Percentiles rank a stretch among this genome's conserved stretches.
phyloP scores from a whole-genome alignment of 1,140 invertebrate genomes.

The Fragariocoptes setiger region DNA sequence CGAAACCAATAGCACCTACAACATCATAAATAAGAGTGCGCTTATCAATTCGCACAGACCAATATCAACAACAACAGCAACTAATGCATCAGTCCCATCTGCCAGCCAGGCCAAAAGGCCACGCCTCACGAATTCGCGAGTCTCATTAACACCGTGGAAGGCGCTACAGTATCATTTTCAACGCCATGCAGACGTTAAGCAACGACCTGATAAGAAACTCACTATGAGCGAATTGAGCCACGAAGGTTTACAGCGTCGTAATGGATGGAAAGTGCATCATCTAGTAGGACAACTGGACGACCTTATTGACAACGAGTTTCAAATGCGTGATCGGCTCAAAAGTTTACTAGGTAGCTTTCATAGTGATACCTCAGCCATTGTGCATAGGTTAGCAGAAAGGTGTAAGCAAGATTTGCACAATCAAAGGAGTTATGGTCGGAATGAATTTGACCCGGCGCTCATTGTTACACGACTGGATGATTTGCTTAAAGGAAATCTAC shows the following conservation, averaged over 20 bases:
- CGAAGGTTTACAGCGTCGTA: conserved; percentile 57
- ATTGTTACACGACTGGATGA: conserved; percentile 7
- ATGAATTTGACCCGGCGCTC: neutral
- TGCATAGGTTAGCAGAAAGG: neutral
- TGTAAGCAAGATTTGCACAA: neutral
- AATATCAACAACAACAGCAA: neutral
- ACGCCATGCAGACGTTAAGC: conserved; percentile 50
- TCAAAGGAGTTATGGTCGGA: neutral
- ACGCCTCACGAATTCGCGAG: neutral
- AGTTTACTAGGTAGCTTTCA: conserved; percentile 8
- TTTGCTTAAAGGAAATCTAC: conserved; percentile 53
- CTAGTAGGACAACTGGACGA: conserved; percentile 68
- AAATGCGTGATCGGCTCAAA: conserved; percentile 3
- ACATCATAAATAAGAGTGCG: too few relatives aligned
- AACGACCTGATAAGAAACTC: conserved; percentile 43
- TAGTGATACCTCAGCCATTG: neutral
- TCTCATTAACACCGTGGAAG: conserved; percentile 19
- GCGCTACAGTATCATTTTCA: conserved; percentile 43
- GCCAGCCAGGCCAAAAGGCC: neutral
- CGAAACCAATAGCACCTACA: too few relatives aligned
- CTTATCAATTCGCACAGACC: too few relatives aligned
- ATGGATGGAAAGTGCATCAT: conserved; percentile 80
- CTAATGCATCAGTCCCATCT: neutral
- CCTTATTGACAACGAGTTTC: conserved; percentile 25
- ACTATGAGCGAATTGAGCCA: conserved; percentile 58